Base-by-base conservation (phyloP, 2,113 vertebrate species). In the Mesoclemmys tuberculata region DNA sequence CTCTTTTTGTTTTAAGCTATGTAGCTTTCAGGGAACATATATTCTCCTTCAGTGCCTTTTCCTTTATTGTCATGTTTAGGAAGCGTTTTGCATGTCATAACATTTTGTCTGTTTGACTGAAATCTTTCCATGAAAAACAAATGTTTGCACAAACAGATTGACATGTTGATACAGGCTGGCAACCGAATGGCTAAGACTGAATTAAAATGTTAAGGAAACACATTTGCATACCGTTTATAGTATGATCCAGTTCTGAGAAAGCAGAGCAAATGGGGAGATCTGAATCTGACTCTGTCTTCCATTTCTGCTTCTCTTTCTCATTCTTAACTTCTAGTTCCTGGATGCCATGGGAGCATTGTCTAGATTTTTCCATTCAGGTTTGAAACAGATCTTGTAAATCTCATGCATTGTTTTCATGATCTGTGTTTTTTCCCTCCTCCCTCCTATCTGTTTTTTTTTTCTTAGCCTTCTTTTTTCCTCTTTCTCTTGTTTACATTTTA, bases 201-300 rank as follows among this genome's bases (percentile, higher is more conserved):
- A 98, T 97, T 95, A 97, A 97, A 98, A 97, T 93, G 90, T 93
- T 97, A 98, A 98, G 97, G 98, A 98, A 98, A 98, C 97, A 97
- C 88, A 98, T 98, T 98, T 98, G 98, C 98, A 98, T 98, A 97
- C 13, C 94, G 94, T 96, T 95, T 97, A 96, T 92, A 92, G 64
- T 56, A 46, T 85, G 92, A 96, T 93, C 93, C 68, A 58, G 78
- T 93, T 88, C 93, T 71, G 80, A 89, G 0, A 31, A 94, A 94
- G 87, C 10, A 0, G 89, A 97, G 97, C 97, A 97, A 97, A 92
- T 78, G 35, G 58, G 86, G 92, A 97, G 95, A 96, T 90, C 94
- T 91, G 91, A 95, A 97, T 93, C 86, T 18, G 29, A 89, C 81
- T 90, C 97, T 97, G 97, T 97, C 96, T 97, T 29, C 84, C 92